A percentile compares a stretch with the other conserved stretches of the same genome.
These are phyloP conservation scores for Galerucella calmariensis DNA, from an alignment of 2,888 invertebrate species.

Conservation along the genomic window DNA sequence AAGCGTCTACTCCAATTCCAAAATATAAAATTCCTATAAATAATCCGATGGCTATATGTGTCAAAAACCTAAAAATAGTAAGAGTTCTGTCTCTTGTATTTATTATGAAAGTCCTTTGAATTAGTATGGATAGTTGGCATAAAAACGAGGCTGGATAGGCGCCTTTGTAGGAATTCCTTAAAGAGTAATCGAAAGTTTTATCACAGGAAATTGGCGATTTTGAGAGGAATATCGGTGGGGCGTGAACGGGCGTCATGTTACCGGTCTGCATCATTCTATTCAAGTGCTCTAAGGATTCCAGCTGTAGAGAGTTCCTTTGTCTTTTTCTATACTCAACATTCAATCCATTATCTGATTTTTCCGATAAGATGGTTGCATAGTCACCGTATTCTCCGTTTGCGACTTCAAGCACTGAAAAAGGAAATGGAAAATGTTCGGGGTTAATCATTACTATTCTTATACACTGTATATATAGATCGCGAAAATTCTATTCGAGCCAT, in stretches of 20 bases:
- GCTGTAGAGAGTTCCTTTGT: constrained; percentile 61
- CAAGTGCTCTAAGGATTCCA: constrained; percentile 61
- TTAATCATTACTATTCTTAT: no score
- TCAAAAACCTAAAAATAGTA: constrained; percentile 79
- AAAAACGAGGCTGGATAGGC: constrained; percentile 70
- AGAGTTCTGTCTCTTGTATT: constrained; percentile 79
- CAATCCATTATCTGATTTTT: constrained; percentile 73
- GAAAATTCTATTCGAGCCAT: no score
- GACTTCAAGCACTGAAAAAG: constrained; percentile 78
- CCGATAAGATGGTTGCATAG: constrained; percentile 67
- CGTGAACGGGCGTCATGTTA: constrained; percentile 68
- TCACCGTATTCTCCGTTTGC: constrained; percentile 82
- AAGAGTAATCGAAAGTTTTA: constrained; percentile 38
- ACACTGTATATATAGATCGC: no score
- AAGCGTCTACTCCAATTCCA: constrained; percentile 88
- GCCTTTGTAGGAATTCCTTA: constrained; percentile 50
- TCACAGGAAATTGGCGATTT: constrained; percentile 40
- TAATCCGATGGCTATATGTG: constrained; percentile 84
- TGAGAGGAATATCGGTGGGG: constrained; percentile 60
- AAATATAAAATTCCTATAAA: constrained; percentile 86
- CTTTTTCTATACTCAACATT: constrained; percentile 68
- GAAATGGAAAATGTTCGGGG: no score
- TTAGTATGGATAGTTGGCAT: constrained; percentile 70
- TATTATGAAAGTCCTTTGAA: constrained; percentile 72
- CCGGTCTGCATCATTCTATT: constrained; percentile 68